Base-by-base conservation (phyloP, 2,797 vertebrate species). In the Sebastes miniatus region DNA sequence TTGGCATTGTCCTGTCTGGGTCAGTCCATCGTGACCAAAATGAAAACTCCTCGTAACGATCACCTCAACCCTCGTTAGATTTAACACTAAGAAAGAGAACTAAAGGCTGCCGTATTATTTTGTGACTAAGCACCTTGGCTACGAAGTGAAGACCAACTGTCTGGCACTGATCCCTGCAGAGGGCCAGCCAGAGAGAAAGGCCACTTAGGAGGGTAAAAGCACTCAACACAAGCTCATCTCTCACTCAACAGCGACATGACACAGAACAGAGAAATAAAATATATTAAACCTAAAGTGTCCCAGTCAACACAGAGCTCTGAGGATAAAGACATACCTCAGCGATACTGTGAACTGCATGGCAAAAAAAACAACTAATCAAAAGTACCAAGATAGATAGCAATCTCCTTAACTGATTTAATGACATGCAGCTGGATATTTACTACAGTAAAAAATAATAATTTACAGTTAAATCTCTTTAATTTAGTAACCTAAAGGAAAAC, bases 391-490 rank as follows among this genome's bases (percentile, higher is more conserved):
- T 72, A 70, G 76, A 83, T 52, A 85, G 36, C 50, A 57, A 76
- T 78, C 79, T 88, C 73, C 24, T 81, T 36, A 24, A 63, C 34
- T 76, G 86, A 92, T 93, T 91, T 63, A 71, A 88, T 84, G 76
- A 79, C 87, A 84, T 89, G 87, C 84, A 91, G 86, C 77, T 87
- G 79, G 75, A 89, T 87, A 77, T 73, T 63, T 90, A 80, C 91
- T 93, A 78, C 88, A 89, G 89, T 94, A 94, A 92, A 96, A 90
- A 94, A 82, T 80, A 90, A 90, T 92, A 92, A 95, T 94, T 95
- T 96, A 96, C 92, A 96, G 92, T 92, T 91, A 93, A 89, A 95
- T 88, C 88, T 89, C 88, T 93, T 93, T 88, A 86, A 94, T 93
- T 90, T 92, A 94, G 77, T 85, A 84, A 93, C 94, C 88, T 90